A percentile compares a stretch with the other conserved stretches of the same genome.
phyloP scores from a whole-genome alignment of 2,888 invertebrate species.

The Drosophila nr. perissopoda region DNA sequence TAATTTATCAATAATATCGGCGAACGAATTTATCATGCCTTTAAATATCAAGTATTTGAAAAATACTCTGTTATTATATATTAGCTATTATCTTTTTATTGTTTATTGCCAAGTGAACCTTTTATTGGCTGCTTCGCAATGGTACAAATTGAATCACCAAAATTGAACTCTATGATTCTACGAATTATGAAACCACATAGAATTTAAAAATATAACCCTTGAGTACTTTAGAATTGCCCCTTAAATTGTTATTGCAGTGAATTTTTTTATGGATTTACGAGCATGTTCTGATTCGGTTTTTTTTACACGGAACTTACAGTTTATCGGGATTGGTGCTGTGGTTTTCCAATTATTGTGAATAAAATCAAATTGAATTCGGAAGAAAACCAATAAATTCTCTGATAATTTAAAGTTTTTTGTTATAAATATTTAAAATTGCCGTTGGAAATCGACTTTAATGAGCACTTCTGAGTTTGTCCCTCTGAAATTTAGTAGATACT shows the following conservation, averaged over 20 bases:
- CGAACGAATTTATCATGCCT: conserved; percentile 26
- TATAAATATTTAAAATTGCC: not conserved
- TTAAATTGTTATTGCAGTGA: conserved; percentile 10
- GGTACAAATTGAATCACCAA: conserved; percentile 17
- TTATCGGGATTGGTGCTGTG: conserved; percentile 24
- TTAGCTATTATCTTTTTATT: not conserved
- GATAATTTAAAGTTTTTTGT: not conserved
- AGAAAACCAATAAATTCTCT: not conserved
- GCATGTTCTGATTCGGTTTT: not conserved
- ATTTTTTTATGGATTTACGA: conserved; percentile 13
- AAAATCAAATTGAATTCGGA: not conserved
- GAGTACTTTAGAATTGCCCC: conserved; percentile 1
- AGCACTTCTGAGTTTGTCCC: not conserved
- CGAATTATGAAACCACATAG: conserved; percentile 1
- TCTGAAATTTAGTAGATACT: conserved; percentile 10
- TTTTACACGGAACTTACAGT: conserved; percentile 29
- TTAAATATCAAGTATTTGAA: conserved; percentile 15
- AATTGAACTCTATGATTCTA: conserved; percentile 6
- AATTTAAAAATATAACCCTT: not conserved
- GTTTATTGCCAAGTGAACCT: conserved; percentile 1
- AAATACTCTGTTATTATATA: not conserved
- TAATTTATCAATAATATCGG: conserved; percentile 26
- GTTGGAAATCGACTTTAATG: not conserved
- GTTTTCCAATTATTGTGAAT: not conserved
- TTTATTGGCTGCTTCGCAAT: conserved; percentile 2